Evolutionary conservation across 2,113 vertebrate species (phyloP), one percentile per base, ranked within the genome.

Genomic region (Panthera leo): DNA sequence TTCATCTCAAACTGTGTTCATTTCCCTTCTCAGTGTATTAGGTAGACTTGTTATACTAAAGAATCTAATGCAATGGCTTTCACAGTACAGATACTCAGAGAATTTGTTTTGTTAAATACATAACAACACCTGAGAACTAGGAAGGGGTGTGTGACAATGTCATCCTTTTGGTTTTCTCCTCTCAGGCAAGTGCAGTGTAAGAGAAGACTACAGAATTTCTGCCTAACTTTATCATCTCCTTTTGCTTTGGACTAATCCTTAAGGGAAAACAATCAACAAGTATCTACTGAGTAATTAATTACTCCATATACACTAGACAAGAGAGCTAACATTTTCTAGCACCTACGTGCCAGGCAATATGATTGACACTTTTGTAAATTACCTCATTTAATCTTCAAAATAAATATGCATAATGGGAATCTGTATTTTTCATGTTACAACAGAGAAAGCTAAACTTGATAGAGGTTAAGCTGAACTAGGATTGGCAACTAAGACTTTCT

Each of bases 81-180:
- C 48, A 79, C 14, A 78, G 51, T 86, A 45, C 48, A 73, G 15
- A 63, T 19, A 87, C 55, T 39, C 1, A 15, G 58, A 48, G 92
- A 89, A 84, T 86, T 78, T 95, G 39, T 86, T 95, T 85, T 63
- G 53, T 84, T 89, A 96, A 96, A 80, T 7, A 92, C 68, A 53
- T 80, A 58, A 86, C 83, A 73, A 80, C 95, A 93, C 73, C 55
- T n/a, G 61, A 21, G 10, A 94, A 67, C 31, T 73, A 31, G 29
- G 25, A 83, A 91, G 53, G 34, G 39, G 10, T 2, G 10, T 39
- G 34, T 9, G 29, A 86, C 94, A 53, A 79, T 36, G 13, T 42
- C 34, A 84, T 8, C 5, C 5, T 5, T 79, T 68, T 13, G 42
- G 15, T 45, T 92, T 73, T 91, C 3, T n/a, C 61, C 75, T 70